Evolutionary conservation across 1,140 invertebrate genomes (phyloP).

Genomic region (Drosophila neocordata): DNA sequence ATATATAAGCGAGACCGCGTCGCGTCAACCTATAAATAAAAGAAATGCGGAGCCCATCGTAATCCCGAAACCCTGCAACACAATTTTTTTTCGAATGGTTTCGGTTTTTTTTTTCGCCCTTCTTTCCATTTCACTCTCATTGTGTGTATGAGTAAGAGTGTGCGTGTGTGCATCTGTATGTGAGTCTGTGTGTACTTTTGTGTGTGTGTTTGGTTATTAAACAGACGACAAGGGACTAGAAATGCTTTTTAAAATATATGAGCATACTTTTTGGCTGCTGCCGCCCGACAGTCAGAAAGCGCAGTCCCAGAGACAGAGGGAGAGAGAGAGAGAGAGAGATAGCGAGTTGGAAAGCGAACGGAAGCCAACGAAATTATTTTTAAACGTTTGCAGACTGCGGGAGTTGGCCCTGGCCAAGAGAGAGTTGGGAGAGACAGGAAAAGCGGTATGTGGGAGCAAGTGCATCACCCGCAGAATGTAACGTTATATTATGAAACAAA

Average conservation of each 20-base stretch:
- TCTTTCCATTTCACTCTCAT: background rate
- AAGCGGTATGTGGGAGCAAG: slow-evolving; percentile 28
- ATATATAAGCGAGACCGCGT: slow-evolving; percentile 58
- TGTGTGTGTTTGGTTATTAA: slow-evolving; percentile 54
- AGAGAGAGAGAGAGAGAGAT: background rate
- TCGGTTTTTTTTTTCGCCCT: background rate
- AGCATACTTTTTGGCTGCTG: slow-evolving; percentile 54
- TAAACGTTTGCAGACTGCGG: slow-evolving; percentile 54
- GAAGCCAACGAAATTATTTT: slow-evolving; percentile 67
- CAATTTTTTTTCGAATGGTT: slow-evolving; percentile 32
- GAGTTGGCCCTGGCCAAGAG: background rate
- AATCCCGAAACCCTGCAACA: slow-evolving; percentile 50
- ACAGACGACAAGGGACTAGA: slow-evolving; percentile 44
- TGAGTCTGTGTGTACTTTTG: background rate
- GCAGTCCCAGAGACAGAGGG: slow-evolving; percentile 19
- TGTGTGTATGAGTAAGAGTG: background rate
- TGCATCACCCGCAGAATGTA: slow-evolving; percentile 49
- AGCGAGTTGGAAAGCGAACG: slow-evolving; percentile 22
- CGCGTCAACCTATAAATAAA: slow-evolving; percentile 72
- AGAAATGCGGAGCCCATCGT: slow-evolving; percentile 47
- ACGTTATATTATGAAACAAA: slow-evolving; percentile 64
- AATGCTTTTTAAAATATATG: slow-evolving; percentile 52
- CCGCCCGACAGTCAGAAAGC: slow-evolving; percentile 44
- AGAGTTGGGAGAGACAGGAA: background rate
- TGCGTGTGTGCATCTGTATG: background rate